Evolutionary conservation across 2,797 vertebrate genomes (phyloP).

Genomic region (Chaenodraco wilsoni): DNA sequence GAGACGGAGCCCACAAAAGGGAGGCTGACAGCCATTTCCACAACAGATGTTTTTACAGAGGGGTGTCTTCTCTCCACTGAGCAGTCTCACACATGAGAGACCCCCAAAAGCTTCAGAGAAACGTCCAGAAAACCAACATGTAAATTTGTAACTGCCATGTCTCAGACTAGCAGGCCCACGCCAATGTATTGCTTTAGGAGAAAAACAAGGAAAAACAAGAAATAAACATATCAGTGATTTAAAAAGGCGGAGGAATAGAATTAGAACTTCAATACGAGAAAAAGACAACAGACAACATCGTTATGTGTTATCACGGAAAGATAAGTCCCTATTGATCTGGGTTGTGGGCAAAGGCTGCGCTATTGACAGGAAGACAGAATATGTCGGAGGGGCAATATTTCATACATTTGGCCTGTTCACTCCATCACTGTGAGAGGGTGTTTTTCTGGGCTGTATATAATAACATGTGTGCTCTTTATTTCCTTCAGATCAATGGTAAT

Average conservation of each 20-base stretch:
- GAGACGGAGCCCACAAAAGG: slow-evolving; percentile 81
- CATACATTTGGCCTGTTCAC: slow-evolving; percentile 91
- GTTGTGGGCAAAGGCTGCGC: slow-evolving; percentile 92
- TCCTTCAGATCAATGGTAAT: slow-evolving; percentile 98
- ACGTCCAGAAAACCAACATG: slow-evolving; percentile 86
- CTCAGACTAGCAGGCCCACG: slow-evolving; percentile 54
- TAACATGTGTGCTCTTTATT: slow-evolving; percentile 92
- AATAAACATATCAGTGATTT: slow-evolving; percentile 53
- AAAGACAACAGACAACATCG: slow-evolving; percentile 84
- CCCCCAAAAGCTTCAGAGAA: slow-evolving; percentile 86
- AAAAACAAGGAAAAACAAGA: slow-evolving; percentile 2
- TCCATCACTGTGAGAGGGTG: slow-evolving; percentile 90
- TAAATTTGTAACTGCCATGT: slow-evolving; percentile 85
- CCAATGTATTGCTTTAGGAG: slow-evolving; percentile 37
- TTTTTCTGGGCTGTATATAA: slow-evolving; percentile 91
- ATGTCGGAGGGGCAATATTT: slow-evolving; percentile 92
- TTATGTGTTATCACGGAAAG: slow-evolving; percentile 93
- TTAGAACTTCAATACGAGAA: slow-evolving; percentile 61
- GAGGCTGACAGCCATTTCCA: slow-evolving; percentile 86
- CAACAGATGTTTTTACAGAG: slow-evolving; percentile 89
- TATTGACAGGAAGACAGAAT: slow-evolving; percentile 99
- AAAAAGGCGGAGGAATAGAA: slow-evolving; percentile 41
- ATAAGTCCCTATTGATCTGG: slow-evolving; percentile 94
- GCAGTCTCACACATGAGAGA: slow-evolving; percentile 90
- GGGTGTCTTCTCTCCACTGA: slow-evolving; percentile 88